Evolutionary conservation across 1,140 invertebrate species (phyloP), one percentile per base, ranked within the genome.

Genomic region (Hetaerina americana): DNA sequence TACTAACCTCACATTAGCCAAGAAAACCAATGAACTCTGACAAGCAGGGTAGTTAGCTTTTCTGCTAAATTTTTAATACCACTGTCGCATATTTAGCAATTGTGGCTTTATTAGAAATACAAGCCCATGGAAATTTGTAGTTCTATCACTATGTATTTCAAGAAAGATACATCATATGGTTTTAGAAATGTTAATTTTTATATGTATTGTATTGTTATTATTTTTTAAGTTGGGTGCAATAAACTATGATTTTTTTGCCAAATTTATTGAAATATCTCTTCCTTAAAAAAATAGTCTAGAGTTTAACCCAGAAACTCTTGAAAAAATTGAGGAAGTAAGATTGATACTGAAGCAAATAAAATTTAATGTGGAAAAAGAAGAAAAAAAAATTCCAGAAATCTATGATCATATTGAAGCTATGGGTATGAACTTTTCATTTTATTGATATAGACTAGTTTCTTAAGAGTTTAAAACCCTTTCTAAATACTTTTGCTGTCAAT

Each of bases 381-480:
- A 92, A 79, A 83, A 84, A 73, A 85, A 87, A 74, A 92, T 94
- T 77, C 85, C 87, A 3, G 85, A 86, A 3, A 88, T 93, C 49
- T 82, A 83, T 67, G 90, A 93, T 49, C 86, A 92, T 78, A 90
- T 90, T 81, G 79, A 80, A 40, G 87, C 87, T 74, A 78, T 93
- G 74, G 87, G 86, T 85, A 88, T 86, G 74, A 83, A 83, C 69
- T 66, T 76, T 69, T 73, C 75, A 73, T 71, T 18, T 22, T 26
- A 26, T 69, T 18, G 18, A 69, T 69, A 26, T 69, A 22, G 26
- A 69, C 18, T 24, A 12, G 8, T 69, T 24, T 26, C 12, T 24
- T 67, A 67, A 8, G 31, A 5, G 15, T 40, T 40, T 40, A 8
- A 15, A 5, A 8, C 15, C 15, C 31, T 40, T 40, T 40, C 15